Evolutionary conservation across 2,113 vertebrate species (phyloP).

Genomic region (Haemorhous mexicanus): DNA sequence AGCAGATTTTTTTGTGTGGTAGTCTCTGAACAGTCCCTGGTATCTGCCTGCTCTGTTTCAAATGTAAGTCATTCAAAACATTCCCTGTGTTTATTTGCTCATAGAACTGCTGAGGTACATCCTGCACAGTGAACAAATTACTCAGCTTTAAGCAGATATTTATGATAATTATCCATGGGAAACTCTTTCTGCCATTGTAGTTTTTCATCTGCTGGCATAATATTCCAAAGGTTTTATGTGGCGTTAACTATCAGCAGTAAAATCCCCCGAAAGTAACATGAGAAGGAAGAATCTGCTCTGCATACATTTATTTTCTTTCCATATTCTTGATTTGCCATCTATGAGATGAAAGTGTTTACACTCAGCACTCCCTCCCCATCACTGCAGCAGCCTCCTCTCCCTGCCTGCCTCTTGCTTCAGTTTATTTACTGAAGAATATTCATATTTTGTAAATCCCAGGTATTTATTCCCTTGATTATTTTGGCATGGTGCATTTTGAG

Average conservation of each 20-base stretch:
- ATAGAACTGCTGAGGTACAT: conserved; percentile 57
- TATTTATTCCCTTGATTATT: conserved; percentile 72
- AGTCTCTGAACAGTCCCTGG: not conserved
- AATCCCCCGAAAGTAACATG: conserved; percentile 40
- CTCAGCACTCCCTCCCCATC: not conserved
- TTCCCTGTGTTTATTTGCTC: conserved; percentile 26
- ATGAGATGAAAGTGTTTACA: conserved; percentile 25
- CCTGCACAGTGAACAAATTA: conserved; percentile 39
- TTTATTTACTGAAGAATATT: conserved; percentile 68
- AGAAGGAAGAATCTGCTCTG: conserved; percentile 35
- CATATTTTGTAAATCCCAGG: conserved; percentile 68
- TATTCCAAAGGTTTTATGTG: conserved; percentile 29
- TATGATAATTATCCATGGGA: conserved; percentile 56
- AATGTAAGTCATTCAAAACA: conserved; percentile 50
- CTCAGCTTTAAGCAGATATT: conserved; percentile 59
- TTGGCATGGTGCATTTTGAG: conserved; percentile 64
- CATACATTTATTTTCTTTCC: conserved; percentile 59
- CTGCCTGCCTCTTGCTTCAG: not conserved
- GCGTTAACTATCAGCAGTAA: conserved; percentile 51
- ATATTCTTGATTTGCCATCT: conserved; percentile 36
- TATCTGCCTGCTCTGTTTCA: conserved; percentile 14
- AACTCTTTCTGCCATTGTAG: conserved; percentile 32
- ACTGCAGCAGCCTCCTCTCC: not conserved
- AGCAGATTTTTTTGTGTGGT: not conserved
- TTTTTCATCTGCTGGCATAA: conserved; percentile 41